Conservation (phyloP, 2,888 invertebrate species). For the Hololepta plana region DNA sequence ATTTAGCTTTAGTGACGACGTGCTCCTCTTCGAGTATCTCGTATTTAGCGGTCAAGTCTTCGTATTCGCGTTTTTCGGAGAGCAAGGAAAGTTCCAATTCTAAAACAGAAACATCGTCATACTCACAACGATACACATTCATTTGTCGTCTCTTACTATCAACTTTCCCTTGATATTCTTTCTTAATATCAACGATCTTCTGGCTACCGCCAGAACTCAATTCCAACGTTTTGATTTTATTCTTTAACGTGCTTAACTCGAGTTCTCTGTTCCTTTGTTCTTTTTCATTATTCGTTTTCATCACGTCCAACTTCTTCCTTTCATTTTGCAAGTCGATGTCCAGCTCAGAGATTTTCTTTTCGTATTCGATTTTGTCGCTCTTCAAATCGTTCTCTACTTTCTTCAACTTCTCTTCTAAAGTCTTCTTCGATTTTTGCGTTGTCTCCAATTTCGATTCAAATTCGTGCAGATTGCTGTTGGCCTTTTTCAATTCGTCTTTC, state of each 20-base stretch:
- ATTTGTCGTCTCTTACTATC: conserved; percentile 40
- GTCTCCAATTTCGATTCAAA: conserved; percentile 22
- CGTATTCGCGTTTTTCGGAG: conserved; percentile 53
- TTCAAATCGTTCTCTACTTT: conserved; percentile 44
- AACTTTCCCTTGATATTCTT: conserved; percentile 45
- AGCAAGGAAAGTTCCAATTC: conserved; percentile 49
- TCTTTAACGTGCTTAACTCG: conserved; percentile 57
- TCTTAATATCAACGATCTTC: conserved; percentile 46
- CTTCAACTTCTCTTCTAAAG: conserved; percentile 32
- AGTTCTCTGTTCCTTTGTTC: conserved; percentile 61
- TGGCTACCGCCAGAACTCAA: conserved; percentile 39
- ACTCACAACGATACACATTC: conserved; percentile 4
- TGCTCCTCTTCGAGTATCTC: conserved; percentile 73
- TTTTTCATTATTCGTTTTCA: conserved; percentile 49
- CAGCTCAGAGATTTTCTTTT: conserved; percentile 15
- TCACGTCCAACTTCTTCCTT: conserved; percentile 46
- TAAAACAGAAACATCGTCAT: conserved; percentile 20
- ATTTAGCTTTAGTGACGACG: conserved; percentile 62
- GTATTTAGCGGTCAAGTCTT: conserved; percentile 64
- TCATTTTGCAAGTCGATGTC: conserved; percentile 33
- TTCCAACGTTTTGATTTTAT: conserved; percentile 49
- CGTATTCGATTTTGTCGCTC: conserved; percentile 31
- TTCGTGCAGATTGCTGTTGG: conserved; percentile 17
- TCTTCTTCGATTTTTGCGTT: conserved; percentile 17
- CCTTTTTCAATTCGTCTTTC: conserved; percentile 19